A percentile compares a stretch with the other conserved stretches of the same genome.
Evolutionary conservation across 2,888 invertebrate genomes (phyloP).

Genomic region (Drosophila mimica): DNA sequence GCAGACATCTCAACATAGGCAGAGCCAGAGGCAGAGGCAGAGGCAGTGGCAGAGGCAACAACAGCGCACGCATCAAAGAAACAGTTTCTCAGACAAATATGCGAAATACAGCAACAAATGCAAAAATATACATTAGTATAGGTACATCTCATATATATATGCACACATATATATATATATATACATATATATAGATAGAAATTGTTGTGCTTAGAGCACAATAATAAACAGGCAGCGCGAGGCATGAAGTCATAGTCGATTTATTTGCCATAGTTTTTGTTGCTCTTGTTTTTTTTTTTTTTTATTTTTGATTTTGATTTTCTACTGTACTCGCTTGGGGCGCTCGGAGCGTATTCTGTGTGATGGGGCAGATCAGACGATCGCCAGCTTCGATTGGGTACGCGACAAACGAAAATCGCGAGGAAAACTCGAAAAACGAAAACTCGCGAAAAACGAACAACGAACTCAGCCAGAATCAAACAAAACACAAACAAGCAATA

Average conservation of each 20-base stretch:
- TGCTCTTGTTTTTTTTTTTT: slow-evolving; percentile 21
- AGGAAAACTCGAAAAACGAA: slow-evolving; percentile 26
- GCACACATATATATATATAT: slow-evolving; percentile 6
- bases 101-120: slow-evolving; percentile 36
- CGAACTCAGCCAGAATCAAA: slow-evolving; percentile 27
- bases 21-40: background rate
- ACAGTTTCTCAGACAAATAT: slow-evolving; percentile 63
- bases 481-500: slow-evolving; percentile 16
- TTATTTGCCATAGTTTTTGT: slow-evolving; percentile 60
- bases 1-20: slow-evolving; percentile 14
- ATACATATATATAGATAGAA: slow-evolving; percentile 27
- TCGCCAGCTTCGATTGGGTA: slow-evolving; percentile 80
- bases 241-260: slow-evolving; percentile 75
- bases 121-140: slow-evolving; percentile 10
- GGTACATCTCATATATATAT: slow-evolving; percentile 16
- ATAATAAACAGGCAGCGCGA: slow-evolving; percentile 67
- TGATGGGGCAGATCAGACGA: slow-evolving; percentile 69
- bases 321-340: slow-evolving; percentile 1
- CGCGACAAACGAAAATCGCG: slow-evolving; percentile 52
- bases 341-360: slow-evolving; percentile 38
- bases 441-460: slow-evolving; percentile 35
- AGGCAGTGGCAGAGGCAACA: background rate
- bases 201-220: slow-evolving; percentile 67
- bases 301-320: background rate
- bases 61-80: slow-evolving; percentile 65